These are phyloP conservation scores for Salvelinus namaycush DNA, from an alignment of 2,113 vertebrate genomes.

Conservation along the genomic window DNA sequence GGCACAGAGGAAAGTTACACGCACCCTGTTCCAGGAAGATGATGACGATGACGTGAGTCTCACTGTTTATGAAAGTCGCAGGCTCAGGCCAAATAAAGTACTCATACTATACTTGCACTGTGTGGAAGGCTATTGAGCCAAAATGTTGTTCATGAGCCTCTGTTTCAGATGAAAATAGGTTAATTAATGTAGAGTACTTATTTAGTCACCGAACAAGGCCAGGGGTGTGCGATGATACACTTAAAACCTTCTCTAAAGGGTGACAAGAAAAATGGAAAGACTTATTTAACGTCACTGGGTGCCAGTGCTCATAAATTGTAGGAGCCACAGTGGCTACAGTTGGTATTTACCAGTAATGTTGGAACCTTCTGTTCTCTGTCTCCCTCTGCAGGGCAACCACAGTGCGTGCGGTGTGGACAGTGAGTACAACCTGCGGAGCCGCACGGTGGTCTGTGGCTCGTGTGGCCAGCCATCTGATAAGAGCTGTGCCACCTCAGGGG, in stretches of 20 bases:
- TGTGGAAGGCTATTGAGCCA: too few species aligned
- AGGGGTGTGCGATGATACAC: too few species aligned
- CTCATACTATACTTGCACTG: too few species aligned
- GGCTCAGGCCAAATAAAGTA: too few species aligned
- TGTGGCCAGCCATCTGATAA: conserved; percentile 87
- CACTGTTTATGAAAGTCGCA: not conserved
- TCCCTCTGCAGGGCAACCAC: conserved; percentile 80
- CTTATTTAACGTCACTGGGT: too few species aligned
- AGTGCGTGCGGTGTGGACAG: conserved; percentile 80
- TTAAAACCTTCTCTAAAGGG: too few species aligned
- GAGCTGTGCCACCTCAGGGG: conserved; percentile 62
- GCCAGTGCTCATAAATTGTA: too few species aligned
- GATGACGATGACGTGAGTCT: conserved; percentile 84
- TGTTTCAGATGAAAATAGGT: too few species aligned
- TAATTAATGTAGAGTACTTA: too few species aligned
- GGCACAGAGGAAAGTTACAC: conserved; percentile 91
- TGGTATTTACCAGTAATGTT: not conserved
- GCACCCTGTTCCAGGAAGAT: conserved; percentile 80
- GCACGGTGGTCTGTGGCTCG: conserved; percentile 87
- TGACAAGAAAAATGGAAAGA: too few species aligned
- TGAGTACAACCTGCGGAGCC: conserved; percentile 95
- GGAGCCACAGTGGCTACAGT: not conserved
- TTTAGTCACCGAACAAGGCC: too few species aligned
- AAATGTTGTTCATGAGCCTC: too few species aligned
- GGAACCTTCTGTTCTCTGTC: conserved; percentile 35